A percentile compares a stretch with the other conserved stretches of the same genome.
phyloP scores from a whole-genome alignment of 2,113 vertebrate species.

The Cyanistes caeruleus region DNA sequence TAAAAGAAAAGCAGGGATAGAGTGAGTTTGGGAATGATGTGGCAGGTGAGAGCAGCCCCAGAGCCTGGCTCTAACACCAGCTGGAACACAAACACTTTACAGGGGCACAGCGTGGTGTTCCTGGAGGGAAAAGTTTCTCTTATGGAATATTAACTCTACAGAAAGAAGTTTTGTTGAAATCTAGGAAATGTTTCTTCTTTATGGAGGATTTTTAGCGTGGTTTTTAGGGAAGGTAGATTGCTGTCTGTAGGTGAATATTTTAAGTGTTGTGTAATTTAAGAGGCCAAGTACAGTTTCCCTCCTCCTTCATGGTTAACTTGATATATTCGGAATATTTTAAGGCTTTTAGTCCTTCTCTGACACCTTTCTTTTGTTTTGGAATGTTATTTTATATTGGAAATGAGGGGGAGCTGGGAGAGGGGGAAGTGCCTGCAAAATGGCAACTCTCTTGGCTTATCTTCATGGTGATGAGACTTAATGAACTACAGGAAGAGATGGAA shows the following conservation, averaged over 20 bases:
- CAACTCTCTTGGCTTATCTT: background rate
- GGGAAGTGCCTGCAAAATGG: background rate
- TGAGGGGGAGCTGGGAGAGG: background rate
- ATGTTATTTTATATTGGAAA: background rate
- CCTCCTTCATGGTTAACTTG: background rate
- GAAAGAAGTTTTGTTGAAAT: background rate
- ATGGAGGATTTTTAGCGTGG: background rate
- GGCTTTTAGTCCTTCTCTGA: background rate
- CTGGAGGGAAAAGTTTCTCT: background rate
- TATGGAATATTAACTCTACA: background rate
- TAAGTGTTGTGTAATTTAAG: background rate
- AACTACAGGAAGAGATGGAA: background rate
- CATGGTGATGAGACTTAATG: background rate
- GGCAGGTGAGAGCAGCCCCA: background rate
- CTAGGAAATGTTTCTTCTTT: background rate
- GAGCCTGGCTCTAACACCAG: background rate
- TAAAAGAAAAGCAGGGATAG: background rate
- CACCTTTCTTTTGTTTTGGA: background rate
- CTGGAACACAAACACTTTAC: background rate
- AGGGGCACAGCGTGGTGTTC: background rate
- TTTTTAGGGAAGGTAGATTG: background rate
- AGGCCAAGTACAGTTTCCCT: background rate
- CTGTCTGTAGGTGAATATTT: background rate
- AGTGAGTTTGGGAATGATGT: background rate
- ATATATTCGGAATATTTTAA: background rate